Evolutionary conservation across 2,113 vertebrate genomes (phyloP).

Genomic region (Trochalopteron elliotii): DNA sequence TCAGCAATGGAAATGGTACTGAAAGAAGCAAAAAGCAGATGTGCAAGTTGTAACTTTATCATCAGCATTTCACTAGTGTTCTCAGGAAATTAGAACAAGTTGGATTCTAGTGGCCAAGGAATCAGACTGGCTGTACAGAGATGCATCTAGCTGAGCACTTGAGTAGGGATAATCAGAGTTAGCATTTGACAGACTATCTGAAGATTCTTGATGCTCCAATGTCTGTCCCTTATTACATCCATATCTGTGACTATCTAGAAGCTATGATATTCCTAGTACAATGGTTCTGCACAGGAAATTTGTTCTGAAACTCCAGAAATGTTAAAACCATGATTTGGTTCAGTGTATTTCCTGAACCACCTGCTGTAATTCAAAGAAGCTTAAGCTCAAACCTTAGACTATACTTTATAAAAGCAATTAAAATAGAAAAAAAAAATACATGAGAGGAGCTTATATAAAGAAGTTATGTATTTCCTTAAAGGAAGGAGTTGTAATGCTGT

Average conservation of each 20-base stretch:
- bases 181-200: neutral
- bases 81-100: neutral
- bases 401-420: constrained; percentile 60
- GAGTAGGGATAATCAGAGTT: neutral
- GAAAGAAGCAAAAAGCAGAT: neutral
- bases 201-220: neutral
- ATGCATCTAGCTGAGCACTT: neutral
- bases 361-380: constrained; percentile 12
- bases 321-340: neutral
- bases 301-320: neutral
- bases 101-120: neutral
- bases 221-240: neutral
- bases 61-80: neutral
- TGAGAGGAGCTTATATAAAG: neutral
- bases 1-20: neutral
- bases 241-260: neutral
- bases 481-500: neutral
- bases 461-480: neutral
- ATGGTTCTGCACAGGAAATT: neutral
- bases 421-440: constrained; percentile 5
- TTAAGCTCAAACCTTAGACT: neutral
- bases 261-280: neutral
- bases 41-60: neutral
- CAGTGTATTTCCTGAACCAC: constrained; percentile 7
- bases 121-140: neutral